Conservation (phyloP, 2,113 vertebrate genomes). For the Pipa parva region DNA sequence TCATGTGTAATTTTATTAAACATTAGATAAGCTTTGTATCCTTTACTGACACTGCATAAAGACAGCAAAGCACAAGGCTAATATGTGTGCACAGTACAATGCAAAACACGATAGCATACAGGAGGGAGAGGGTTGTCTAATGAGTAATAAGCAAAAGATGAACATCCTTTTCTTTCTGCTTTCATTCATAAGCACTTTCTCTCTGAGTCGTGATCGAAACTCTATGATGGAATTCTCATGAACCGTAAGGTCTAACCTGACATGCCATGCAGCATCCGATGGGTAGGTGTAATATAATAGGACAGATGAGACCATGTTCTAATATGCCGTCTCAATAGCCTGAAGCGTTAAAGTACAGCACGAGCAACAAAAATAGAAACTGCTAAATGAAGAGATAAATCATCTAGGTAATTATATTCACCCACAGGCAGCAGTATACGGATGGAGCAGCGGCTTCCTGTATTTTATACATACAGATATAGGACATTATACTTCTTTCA, state of each 20-base stretch:
- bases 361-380: constrained; percentile 39
- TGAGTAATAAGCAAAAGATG: constrained; percentile 13
- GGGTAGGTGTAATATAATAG: constrained; percentile 36
- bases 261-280: constrained; percentile 25
- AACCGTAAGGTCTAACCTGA: constrained; percentile 22
- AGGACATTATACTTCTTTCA: not conserved
- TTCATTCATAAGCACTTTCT: constrained; percentile 10
- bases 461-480: not conserved
- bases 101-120: not conserved
- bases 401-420: constrained; percentile 18
- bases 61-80: no score
- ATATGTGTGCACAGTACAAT: not conserved
- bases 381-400: constrained; percentile 33
- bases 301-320: constrained; percentile 36
- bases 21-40: no score
- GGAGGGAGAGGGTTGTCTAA: not conserved
- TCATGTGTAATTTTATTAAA: no score
- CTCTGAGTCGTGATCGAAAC: constrained; percentile 34
- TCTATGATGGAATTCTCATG: constrained; percentile 13
- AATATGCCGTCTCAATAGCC: constrained; percentile 32
- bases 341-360: constrained; percentile 28
- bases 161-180: not conserved
- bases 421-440: constrained; percentile 6
- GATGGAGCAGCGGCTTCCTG: not conserved
- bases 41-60: no score